Evolutionary conservation across 2,888 invertebrate species (phyloP).

Genomic region (Harpagoxenus sublaevis): DNA sequence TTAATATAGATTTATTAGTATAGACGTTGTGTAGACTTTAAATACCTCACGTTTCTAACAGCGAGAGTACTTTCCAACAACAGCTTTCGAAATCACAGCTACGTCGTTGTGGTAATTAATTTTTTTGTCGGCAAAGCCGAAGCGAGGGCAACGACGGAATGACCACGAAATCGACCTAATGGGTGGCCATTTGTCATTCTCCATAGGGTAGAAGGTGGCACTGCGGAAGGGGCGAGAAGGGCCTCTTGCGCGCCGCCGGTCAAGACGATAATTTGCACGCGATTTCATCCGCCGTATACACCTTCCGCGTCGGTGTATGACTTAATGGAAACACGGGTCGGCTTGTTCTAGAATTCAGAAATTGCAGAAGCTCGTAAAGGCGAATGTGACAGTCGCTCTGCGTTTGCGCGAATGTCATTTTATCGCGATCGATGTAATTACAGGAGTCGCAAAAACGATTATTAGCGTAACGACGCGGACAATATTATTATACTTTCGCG

Average conservation of each 20-base stretch:
- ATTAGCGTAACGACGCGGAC: constrained; percentile 15
- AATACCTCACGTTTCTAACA: background rate
- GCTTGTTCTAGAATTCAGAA: constrained; percentile 23
- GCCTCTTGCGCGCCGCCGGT: constrained; percentile 57
- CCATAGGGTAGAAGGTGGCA: constrained; percentile 54
- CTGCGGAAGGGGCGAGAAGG: constrained; percentile 44
- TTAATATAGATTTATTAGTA: background rate
- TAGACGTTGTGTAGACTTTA: background rate
- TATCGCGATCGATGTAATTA: constrained; percentile 8
- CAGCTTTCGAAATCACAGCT: constrained; percentile 56
- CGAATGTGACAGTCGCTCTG: constrained; percentile 7
- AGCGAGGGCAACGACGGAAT: constrained; percentile 69
- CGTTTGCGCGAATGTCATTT: constrained; percentile 5
- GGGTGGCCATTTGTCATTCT: constrained; percentile 81
- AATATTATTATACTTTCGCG: constrained; percentile 8
- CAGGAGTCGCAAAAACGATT: constrained; percentile 5
- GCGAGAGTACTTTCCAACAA: constrained; percentile 47
- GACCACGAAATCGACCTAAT: constrained; percentile 83
- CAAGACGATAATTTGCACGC: constrained; percentile 75
- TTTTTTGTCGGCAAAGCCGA: constrained; percentile 77
- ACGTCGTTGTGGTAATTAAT: constrained; percentile 80
- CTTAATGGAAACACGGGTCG: constrained; percentile 50
- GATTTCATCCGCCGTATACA: constrained; percentile 61
- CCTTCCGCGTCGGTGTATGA: constrained; percentile 27
- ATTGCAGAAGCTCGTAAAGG: constrained; percentile 21